Evolutionary conservation across 2,113 vertebrate species (phyloP), one percentile per base, ranked within the genome.

Genomic region (Stigmatopora argus): DNA sequence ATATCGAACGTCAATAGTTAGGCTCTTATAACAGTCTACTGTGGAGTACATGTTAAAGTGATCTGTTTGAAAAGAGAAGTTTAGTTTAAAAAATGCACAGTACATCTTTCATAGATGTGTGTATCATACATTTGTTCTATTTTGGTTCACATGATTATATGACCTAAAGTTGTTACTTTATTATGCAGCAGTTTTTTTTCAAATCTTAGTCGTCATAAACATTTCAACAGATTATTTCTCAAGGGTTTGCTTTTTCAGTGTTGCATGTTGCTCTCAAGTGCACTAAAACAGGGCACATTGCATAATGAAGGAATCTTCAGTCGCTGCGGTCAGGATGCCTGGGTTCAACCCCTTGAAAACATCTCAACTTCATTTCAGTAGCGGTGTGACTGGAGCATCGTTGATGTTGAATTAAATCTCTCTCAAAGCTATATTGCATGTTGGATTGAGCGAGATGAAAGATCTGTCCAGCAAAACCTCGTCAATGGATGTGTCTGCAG

Each of bases 381-480:
- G 19, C 19, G 10, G 10, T 5, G 19, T 61, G 21, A n/a, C 59
- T 45, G 41, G 38, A 61, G 41, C 23, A 61, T 45, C 13, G 21
- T 5, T 45, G 59, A 44, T 23, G 59, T 45, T 15, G 41, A 44
- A 61, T 61, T 61, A 14, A 12, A 18, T 56, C 14, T 49, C 31
- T 55, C 34, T 66, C 17, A 14, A 64, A 77, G 66, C 58, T 58
- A 19, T 57, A 77, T 64, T 74, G 73, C 71, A 65, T 51, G 38
- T 63, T 83, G 78, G 51, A 58, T 49, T 59, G 71, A 77, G 64
- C 53, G 45, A 65, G 77, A 84, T 84, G 77, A 83, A 75, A 83
- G 69, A 72, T 44, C 57, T n/a, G 62, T 47, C 44, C 41, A 73
- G 75, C n/a, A 44, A 77, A 77, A 72, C 75, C 74, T 83, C 76